Evolutionary conservation across 2,113 vertebrate species (phyloP).

Genomic region (Kobus ellipsiprymnus): DNA sequence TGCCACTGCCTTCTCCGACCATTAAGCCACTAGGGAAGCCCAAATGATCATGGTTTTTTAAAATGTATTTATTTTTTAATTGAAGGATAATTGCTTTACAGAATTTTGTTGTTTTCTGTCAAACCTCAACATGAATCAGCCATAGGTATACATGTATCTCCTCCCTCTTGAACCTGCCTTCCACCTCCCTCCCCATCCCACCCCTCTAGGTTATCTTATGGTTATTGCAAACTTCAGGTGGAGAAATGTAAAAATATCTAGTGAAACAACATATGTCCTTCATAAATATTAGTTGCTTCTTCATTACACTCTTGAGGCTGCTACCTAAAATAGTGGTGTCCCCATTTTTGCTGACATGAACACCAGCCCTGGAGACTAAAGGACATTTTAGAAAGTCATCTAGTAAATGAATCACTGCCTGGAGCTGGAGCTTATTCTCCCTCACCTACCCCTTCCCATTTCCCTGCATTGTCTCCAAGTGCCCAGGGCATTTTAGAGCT

Average conservation of each 20-base stretch:
- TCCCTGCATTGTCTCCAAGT: background rate
- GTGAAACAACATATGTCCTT: fast-evolving
- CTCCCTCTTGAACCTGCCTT: background rate
- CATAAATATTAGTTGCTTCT: background rate
- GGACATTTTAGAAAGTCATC: background rate
- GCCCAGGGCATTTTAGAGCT: fast-evolving
- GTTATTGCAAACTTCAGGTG: background rate
- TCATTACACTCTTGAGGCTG: background rate
- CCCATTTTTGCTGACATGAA: background rate
- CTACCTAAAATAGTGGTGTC: background rate
- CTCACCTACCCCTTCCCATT: background rate
- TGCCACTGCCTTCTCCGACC: too few species aligned
- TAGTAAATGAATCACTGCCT: background rate
- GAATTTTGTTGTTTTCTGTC: background rate
- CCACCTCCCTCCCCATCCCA: background rate
- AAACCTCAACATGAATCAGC: background rate
- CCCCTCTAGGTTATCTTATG: background rate
- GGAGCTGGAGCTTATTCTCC: background rate
- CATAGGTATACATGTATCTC: background rate
- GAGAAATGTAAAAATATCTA: background rate
- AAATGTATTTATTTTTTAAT: background rate
- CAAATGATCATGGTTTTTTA: background rate
- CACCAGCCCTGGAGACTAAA: background rate
- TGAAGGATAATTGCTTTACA: background rate
- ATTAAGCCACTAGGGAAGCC: background rate